Conservation (phyloP, 2,888 invertebrate species). For the Acleris literana region DNA sequence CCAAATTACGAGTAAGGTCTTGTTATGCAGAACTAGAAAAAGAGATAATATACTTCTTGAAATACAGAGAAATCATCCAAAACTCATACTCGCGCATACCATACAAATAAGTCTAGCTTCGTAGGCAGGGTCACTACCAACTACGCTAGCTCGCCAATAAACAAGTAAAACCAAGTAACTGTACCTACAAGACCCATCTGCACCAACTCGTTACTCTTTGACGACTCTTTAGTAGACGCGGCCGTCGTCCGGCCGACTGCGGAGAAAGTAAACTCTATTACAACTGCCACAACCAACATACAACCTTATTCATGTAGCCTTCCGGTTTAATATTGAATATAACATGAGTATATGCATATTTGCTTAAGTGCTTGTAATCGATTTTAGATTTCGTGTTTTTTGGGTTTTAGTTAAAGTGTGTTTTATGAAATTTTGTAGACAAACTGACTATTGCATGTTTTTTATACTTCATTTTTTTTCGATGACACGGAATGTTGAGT, state of each 20-base stretch:
- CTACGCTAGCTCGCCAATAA: not conserved
- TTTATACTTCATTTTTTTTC: too few species aligned
- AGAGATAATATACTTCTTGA: too few species aligned
- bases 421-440: not conserved
- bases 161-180: too few species aligned
- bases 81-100: too few species aligned
- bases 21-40: too few species aligned
- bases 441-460: not conserved
- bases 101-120: too few species aligned
- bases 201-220: slow-evolving; percentile 50
- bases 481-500: too few species aligned
- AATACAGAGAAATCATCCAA: too few species aligned
- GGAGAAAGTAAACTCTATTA: slow-evolving; percentile 78
- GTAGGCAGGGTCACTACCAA: too few species aligned
- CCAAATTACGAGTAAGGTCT: too few species aligned
- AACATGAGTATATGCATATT: slow-evolving; percentile 29
- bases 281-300: slow-evolving; percentile 38
- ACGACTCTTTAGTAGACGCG: slow-evolving; percentile 55
- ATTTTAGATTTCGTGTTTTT: slow-evolving; percentile 29
- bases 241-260: slow-evolving; percentile 62
- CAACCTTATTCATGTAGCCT: slow-evolving; percentile 15
- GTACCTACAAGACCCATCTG: too few species aligned
- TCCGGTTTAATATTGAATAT: not conserved
- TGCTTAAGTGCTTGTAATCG: slow-evolving; percentile 34
- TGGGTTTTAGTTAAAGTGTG: not conserved